Evolutionary conservation across 2,888 invertebrate genomes (phyloP), one percentile per base, ranked within the genome.

Genomic region (Melanophora roralis): DNA sequence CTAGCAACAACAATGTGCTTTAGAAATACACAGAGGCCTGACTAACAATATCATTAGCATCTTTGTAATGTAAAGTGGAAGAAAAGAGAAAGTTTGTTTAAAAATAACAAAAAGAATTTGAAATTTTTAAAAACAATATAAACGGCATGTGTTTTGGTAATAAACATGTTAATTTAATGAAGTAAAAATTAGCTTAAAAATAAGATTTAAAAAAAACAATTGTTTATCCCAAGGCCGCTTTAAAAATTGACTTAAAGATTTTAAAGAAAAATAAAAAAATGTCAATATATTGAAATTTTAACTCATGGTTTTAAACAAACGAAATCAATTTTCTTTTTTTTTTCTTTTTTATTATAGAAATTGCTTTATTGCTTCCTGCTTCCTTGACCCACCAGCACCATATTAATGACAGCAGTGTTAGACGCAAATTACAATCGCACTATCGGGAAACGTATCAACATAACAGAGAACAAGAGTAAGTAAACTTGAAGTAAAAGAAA

Each of bases 321-420:
- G 23, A 32, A 60, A 45, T 7, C n/a, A n/a, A 47, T 60, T 45
- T 64, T 19, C 49, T 14, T 9, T 5, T 34, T 34, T 40, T 38
- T 1, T 34, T 49, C 40, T 34, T 14, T 38, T 86, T 83, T 86
- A 84, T 84, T 91, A n/a, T 91, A 93, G 96, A 96, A 91, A 95
- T 95, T 82, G 96, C 96, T 0, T 93, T 96, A 90, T 91, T 97
- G 59, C 91, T 97, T 73, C 96, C 97, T 0, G 95, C 95, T 0
- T 92, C 93, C 4, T 90, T 95, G 83, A 94, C 95, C 11, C 93
- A 93, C 83, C 94, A 93, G 87, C 93, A 95, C 65, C 94, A 94
- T 85, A 93, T 93, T 68, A 96, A 96, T 88, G 95, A 95, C 76
- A 95, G 94, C 67, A 94, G 93, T 85, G 96, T 96, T 88, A 95